phyloP scores from a whole-genome alignment of 2,888 invertebrate genomes.

The Scaptomyza flava region DNA sequence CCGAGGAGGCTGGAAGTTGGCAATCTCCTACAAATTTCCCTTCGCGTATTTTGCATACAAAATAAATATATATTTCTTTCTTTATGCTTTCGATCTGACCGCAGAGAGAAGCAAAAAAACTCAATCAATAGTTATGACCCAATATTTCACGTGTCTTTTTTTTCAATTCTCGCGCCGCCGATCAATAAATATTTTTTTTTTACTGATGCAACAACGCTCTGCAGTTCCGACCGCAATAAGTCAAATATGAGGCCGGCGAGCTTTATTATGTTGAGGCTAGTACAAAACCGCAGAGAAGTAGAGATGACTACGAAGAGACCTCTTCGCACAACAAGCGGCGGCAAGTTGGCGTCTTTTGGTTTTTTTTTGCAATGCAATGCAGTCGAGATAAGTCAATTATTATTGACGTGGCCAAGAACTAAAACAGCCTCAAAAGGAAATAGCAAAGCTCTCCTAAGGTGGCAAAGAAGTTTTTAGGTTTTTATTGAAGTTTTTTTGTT shows the following conservation, averaged over 20 bases:
- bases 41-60: constrained; percentile 47
- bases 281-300: constrained; percentile 59
- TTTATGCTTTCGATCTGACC: constrained; percentile 64
- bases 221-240: constrained; percentile 70
- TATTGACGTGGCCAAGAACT: constrained; percentile 69
- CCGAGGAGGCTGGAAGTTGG: constrained; percentile 17
- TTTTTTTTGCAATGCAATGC: constrained; percentile 34
- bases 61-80: constrained; percentile 10
- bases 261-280: constrained; percentile 60
- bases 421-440: constrained; percentile 22
- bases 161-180: constrained; percentile 51
- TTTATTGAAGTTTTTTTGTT: neutral
- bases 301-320: constrained; percentile 19
- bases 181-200: constrained; percentile 56
- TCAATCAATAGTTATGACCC: constrained; percentile 73
- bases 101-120: constrained; percentile 47
- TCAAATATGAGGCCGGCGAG: constrained; percentile 76
- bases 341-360: constrained; percentile 32
- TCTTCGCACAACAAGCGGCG: constrained; percentile 32
- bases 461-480: constrained; percentile 48
- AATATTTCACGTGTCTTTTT: constrained; percentile 70
- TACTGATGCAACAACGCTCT: constrained; percentile 46
- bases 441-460: constrained; percentile 57
- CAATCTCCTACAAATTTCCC: constrained; percentile 7
- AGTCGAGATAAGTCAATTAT: constrained; percentile 71